A percentile compares a stretch with the other conserved stretches of the same genome.
Evolutionary conservation across 1,140 invertebrate species (phyloP).

Genomic region (Chironomus striatipennis): DNA sequence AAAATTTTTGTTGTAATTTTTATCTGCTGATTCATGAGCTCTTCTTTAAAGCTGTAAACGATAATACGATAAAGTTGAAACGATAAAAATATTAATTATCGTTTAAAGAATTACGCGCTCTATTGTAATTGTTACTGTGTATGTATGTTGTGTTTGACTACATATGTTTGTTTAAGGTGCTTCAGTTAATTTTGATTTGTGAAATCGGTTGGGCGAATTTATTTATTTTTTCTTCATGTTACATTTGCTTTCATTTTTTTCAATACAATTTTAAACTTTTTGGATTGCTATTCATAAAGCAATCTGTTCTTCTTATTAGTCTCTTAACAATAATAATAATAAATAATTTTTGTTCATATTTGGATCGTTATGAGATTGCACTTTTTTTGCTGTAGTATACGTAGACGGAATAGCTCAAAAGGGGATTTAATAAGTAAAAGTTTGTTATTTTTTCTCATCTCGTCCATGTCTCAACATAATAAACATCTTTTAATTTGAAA

Average conservation of each 20-base stretch:
- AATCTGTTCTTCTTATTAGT: too few relatives aligned
- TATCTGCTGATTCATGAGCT: not conserved
- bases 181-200: slow-evolving; percentile 18
- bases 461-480: too few relatives aligned
- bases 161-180: not conserved
- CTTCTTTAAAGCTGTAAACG: not conserved
- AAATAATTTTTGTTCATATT: too few relatives aligned
- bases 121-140: not conserved
- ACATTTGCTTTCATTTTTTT: too few relatives aligned
- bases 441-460: too few relatives aligned
- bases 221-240: too few relatives aligned
- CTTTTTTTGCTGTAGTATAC: not conserved
- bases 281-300: too few relatives aligned
- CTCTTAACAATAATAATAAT: too few relatives aligned
- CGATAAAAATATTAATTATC: not conserved
- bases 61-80: too few relatives aligned
- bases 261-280: too few relatives aligned
- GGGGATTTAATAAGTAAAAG: not conserved
- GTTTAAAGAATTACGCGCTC: not conserved
- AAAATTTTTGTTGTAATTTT: not conserved
- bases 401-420: not conserved
- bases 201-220: not conserved
- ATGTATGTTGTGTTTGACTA: not conserved
- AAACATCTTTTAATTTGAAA: too few relatives aligned
- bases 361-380: not conserved